Percentiles rank a stretch among this genome's conserved stretches.
These are phyloP conservation scores for Tetraneura akinire DNA, from an alignment of 1,140 invertebrate species.

Conservation along the genomic window DNA sequence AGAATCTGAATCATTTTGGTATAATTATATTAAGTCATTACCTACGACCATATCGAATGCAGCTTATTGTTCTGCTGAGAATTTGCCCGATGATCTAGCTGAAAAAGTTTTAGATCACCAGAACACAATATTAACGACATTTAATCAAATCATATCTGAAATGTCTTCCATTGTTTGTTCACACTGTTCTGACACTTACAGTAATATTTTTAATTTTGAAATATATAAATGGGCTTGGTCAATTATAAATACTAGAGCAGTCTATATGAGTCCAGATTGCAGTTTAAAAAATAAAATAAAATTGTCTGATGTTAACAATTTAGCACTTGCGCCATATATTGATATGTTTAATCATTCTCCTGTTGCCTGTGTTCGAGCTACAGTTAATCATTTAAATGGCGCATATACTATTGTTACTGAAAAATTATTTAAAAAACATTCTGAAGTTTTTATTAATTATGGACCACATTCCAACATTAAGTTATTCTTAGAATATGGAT, in stretches of 20 bases:
- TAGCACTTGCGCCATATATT: slow-evolving; percentile 67
- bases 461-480: slow-evolving; percentile 56
- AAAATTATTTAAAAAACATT: slow-evolving; percentile 54
- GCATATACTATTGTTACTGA: slow-evolving; percentile 55
- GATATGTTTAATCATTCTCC: slow-evolving; percentile 67
- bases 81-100: slow-evolving; percentile 51
- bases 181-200: slow-evolving; percentile 54
- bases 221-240: slow-evolving; percentile 62
- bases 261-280: slow-evolving; percentile 57
- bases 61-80: slow-evolving; percentile 53
- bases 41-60: slow-evolving; percentile 59
- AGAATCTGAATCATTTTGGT: slow-evolving; percentile 55
- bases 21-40: slow-evolving; percentile 60
- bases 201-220: slow-evolving; percentile 54
- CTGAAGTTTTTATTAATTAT: slow-evolving; percentile 57
- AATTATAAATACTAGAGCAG: slow-evolving; percentile 66
- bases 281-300: slow-evolving; percentile 53
- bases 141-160: slow-evolving; percentile 49
- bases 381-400: slow-evolving; percentile 53
- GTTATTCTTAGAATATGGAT: slow-evolving; percentile 57
- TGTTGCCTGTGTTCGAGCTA: slow-evolving; percentile 54
- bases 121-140: slow-evolving; percentile 53
- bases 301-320: slow-evolving; percentile 57
- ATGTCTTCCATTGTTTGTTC: slow-evolving; percentile 49
- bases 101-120: slow-evolving; percentile 54